Conservation (phyloP, 2,888 invertebrate genomes). For the Campopleginae sp. region DNA sequence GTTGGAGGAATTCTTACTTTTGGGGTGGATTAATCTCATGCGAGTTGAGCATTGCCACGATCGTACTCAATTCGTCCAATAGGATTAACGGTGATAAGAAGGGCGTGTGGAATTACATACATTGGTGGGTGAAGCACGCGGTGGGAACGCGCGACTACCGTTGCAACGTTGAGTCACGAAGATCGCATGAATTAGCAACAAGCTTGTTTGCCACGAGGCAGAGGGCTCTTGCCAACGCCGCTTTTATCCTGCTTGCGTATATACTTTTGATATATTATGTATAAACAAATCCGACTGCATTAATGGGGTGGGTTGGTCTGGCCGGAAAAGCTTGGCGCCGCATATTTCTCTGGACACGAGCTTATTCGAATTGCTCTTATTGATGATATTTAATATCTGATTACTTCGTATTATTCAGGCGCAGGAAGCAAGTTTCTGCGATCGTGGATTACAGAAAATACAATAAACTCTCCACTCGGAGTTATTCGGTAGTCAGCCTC, state of each 20-base stretch:
- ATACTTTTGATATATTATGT: slow-evolving; percentile 34
- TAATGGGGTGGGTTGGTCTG: not conserved
- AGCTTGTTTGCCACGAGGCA: slow-evolving; percentile 53
- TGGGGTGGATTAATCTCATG: not conserved
- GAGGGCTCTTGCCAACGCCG: slow-evolving; percentile 28
- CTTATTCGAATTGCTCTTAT: not conserved
- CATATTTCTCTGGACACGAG: not conserved
- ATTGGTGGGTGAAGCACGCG: slow-evolving; percentile 39
- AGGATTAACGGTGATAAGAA: slow-evolving; percentile 74
- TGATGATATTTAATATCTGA: not conserved
- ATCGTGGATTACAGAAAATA: not conserved
- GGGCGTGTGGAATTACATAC: slow-evolving; percentile 46
- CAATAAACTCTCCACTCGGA: not conserved
- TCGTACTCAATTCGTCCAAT: slow-evolving; percentile 76
- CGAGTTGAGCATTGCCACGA: slow-evolving; percentile 29
- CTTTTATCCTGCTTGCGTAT: slow-evolving; percentile 45
- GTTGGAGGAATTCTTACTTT: not conserved
- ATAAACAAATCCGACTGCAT: slow-evolving; percentile 5
- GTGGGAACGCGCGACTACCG: slow-evolving; percentile 23
- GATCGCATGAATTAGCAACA: slow-evolving; percentile 60
- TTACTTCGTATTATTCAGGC: not conserved
- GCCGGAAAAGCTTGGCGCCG: not conserved
- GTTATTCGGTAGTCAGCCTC: not conserved
- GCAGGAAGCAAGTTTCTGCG: not conserved
- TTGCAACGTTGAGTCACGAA: slow-evolving; percentile 62